These are phyloP conservation scores for Poeciliopsis presidionis DNA, from an alignment of 2,797 vertebrate species.

Conservation along the genomic window DNA sequence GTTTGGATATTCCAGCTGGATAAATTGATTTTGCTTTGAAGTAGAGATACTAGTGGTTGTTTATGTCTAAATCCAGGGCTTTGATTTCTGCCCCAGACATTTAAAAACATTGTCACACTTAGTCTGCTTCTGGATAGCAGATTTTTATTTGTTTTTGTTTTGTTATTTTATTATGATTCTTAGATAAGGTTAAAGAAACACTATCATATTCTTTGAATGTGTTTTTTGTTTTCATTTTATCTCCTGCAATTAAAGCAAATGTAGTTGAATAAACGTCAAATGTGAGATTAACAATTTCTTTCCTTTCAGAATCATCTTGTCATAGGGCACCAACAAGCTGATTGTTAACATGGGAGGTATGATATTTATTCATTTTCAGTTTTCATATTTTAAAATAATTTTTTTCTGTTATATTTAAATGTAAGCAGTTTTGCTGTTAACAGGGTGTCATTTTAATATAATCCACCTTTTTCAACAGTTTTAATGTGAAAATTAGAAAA, in stretches of 20 bases:
- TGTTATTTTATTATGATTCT: not conserved
- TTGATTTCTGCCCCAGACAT: not conserved
- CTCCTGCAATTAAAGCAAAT: not conserved
- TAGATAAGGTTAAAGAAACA: not conserved
- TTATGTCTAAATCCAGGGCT: not conserved
- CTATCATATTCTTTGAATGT: not conserved
- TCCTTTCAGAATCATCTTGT: not conserved
- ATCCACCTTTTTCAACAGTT: not conserved
- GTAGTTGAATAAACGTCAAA: not conserved
- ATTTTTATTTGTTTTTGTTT: not conserved
- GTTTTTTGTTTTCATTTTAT: not conserved
- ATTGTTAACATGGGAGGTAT: slow-evolving; percentile 3
- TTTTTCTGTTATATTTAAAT: not conserved
- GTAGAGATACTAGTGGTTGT: not conserved
- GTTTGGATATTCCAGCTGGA: not conserved
- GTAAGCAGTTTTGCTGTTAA: too few species aligned
- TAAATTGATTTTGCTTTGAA: not conserved
- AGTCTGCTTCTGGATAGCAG: not conserved
- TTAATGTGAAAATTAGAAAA: not conserved
- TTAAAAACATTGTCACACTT: not conserved
- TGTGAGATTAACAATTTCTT: not conserved
- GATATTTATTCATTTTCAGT: not conserved
- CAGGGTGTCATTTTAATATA: not conserved
- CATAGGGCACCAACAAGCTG: not conserved
- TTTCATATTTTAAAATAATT: not conserved